Evolutionary conservation across 1,140 invertebrate genomes (phyloP).

Genomic region (Drosophila parabipectinata): DNA sequence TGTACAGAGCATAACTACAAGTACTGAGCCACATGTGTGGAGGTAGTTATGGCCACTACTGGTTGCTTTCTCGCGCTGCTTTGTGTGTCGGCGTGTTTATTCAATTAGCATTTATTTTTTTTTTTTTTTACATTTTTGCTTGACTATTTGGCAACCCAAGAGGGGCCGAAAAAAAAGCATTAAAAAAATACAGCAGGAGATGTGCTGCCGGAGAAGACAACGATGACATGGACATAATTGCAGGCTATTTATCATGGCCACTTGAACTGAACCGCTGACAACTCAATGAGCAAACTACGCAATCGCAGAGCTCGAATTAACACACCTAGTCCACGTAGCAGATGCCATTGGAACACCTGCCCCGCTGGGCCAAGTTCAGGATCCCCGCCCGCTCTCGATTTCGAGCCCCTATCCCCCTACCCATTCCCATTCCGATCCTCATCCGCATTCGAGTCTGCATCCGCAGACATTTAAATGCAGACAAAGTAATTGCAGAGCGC

Average conservation of each 20-base stretch:
- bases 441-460: conserved; percentile 25
- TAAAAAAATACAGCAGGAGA: conserved; percentile 3
- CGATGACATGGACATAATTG: conserved; percentile 77
- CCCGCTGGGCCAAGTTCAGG: conserved; percentile 72
- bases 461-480: conserved; percentile 78
- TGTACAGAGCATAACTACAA: conserved; percentile 56
- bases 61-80: conserved; percentile 60
- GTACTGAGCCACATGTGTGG: conserved; percentile 32
- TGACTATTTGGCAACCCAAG: conserved; percentile 38
- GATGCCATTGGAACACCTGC: conserved; percentile 68
- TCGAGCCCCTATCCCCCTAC: neutral
- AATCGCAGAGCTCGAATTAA: conserved; percentile 65
- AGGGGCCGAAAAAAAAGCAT: conserved; percentile 1
- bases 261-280: conserved; percentile 68
- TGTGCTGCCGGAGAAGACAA: conserved; percentile 22
- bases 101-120: conserved; percentile 66
- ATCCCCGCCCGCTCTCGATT: conserved; percentile 18
- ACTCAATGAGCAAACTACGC: conserved; percentile 78
- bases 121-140: conserved; percentile 32
- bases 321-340: conserved; percentile 78
- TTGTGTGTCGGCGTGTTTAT: conserved; percentile 75
- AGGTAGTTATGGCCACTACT: conserved; percentile 32
- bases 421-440: conserved; percentile 14
- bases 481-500: conserved; percentile 78
- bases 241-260: conserved; percentile 75